Evolutionary conservation across 1,140 invertebrate species (phyloP), one percentile per base, ranked within the genome.

Genomic region (Lepidotrigona ventralis): DNA sequence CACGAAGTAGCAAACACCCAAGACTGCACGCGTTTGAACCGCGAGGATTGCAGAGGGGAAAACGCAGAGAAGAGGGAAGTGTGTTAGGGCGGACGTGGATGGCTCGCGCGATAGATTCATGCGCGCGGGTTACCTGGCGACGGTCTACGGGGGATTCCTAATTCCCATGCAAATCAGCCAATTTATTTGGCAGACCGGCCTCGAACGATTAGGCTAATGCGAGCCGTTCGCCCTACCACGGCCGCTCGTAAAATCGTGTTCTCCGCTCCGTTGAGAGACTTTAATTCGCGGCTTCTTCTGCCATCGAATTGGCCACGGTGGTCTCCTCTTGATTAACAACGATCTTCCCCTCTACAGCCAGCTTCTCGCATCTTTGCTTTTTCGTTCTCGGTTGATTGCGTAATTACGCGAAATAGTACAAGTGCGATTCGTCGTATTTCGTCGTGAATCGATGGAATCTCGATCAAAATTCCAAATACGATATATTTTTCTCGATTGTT

Each of bases 131-230:
- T 86, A 73, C 88, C 86, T 84, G 86, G 73, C 79, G 66, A 69
- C 17, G 85, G 86, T 88, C 90, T 80, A 86, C 84, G 68, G 78
- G 89, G 88, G 85, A 90, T 91, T 89, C 90, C 90, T 90, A 92
- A 93, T 93, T 93, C 91, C 91, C 89, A 93, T 93, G 92, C 91
- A 93, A 93, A 93, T 93, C 89, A 93, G 90, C 90, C 90, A 93
- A 93, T 93, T 93, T 93, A 93, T 93, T 92, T 92, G 84, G 90
- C 85, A 86, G 87, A 85, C 88, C 84, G 76, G 77, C 88, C 83
- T 80, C 56, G 56, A 88, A 88, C 92, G 92, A 93, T 93, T 93
- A 92, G 89, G 89, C 90, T 92, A 92, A 92, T 92, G 90, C 81
- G 86, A 80, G 56, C 74, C 29, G 79, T 66, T 81, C 76, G 68